Conservation (phyloP, 2,888 invertebrate genomes). For the Sericinus montela region DNA sequence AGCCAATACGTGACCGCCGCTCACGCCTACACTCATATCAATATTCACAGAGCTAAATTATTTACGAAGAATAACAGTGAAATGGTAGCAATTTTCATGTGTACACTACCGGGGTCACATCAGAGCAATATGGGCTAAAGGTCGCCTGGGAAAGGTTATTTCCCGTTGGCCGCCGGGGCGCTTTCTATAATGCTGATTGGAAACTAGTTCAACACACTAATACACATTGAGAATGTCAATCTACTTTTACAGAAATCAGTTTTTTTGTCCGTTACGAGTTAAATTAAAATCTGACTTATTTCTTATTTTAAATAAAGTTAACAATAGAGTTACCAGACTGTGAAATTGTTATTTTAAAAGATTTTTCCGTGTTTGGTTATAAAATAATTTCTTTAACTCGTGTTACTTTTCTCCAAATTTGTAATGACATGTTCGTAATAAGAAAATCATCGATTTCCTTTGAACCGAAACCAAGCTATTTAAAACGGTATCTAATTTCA, state of each 20-base stretch:
- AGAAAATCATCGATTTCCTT: too few relatives aligned
- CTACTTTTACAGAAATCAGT: conserved; percentile 20
- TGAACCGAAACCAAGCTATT: neutral
- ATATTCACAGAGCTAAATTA: conserved; percentile 26
- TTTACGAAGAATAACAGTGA: conserved; percentile 47
- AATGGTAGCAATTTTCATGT: conserved; percentile 64
- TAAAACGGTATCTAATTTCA: neutral
- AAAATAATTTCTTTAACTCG: conserved; percentile 4
- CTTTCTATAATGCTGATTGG: conserved; percentile 60
- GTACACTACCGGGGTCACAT: conserved; percentile 56
- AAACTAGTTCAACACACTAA: conserved; percentile 60
- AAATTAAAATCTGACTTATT: neutral
- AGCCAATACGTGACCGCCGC: conserved; percentile 72
- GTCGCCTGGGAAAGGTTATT: conserved; percentile 64
- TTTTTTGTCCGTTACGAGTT: neutral
- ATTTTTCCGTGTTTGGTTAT: conserved; percentile 3
- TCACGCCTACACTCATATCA: conserved; percentile 55
- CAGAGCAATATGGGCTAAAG: conserved; percentile 56
- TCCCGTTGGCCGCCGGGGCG: conserved; percentile 56
- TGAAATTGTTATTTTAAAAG: conserved; percentile 20
- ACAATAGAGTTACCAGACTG: conserved; percentile 16
- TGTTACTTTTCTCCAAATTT: too few relatives aligned
- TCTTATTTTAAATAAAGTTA: conserved; percentile 5
- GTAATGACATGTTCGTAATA: too few relatives aligned
- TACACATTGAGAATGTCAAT: conserved; percentile 34